phyloP scores from a whole-genome alignment of 30 jellyfish, hydroid and myxozoan species.

The Hydractinia symbiolongicarpus region DNA sequence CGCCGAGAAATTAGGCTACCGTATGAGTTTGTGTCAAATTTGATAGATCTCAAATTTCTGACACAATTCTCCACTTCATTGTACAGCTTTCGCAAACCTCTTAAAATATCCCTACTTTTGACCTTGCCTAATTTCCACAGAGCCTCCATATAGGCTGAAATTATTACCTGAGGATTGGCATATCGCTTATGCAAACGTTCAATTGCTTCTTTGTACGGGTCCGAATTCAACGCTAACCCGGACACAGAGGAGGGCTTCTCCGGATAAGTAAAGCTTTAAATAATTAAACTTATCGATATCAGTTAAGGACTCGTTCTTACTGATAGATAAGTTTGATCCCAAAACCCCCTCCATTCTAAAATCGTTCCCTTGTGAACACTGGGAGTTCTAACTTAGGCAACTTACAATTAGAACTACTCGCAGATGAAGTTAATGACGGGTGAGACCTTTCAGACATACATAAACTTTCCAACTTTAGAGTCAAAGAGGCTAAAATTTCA shows the following conservation, averaged over 20 bases:
- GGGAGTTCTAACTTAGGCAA: constrained; percentile 36
- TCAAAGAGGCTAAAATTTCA: too few species aligned
- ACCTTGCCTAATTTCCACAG: background rate
- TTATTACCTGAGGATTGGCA: constrained; percentile 29
- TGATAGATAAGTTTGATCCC: constrained; percentile 14
- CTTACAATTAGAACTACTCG: background rate
- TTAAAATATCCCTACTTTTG: constrained; percentile 7
- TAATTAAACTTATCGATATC: too few species aligned
- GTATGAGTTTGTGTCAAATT: constrained; percentile 23
- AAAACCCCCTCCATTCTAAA: constrained; percentile 24
- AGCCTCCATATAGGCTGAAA: constrained; percentile 29
- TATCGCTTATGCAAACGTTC: constrained; percentile 3
- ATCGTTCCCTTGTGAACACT: constrained; percentile 15
- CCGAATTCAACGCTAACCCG: constrained; percentile 20
- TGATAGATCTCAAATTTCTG: constrained; percentile 23
- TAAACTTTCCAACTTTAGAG: too few species aligned
- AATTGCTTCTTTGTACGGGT: constrained; percentile 20
- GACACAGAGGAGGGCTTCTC: background rate
- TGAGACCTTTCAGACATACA: too few species aligned
- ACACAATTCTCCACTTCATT: constrained; percentile 25
- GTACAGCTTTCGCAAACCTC: constrained; percentile 18
- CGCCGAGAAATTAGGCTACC: background rate
- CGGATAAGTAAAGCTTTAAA: background rate
- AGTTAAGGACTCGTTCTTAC: background rate
- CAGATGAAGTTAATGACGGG: too few species aligned